Base-by-base conservation (phyloP, 2,797 vertebrate species). In the Parauchenoglanis ngamensis region DNA sequence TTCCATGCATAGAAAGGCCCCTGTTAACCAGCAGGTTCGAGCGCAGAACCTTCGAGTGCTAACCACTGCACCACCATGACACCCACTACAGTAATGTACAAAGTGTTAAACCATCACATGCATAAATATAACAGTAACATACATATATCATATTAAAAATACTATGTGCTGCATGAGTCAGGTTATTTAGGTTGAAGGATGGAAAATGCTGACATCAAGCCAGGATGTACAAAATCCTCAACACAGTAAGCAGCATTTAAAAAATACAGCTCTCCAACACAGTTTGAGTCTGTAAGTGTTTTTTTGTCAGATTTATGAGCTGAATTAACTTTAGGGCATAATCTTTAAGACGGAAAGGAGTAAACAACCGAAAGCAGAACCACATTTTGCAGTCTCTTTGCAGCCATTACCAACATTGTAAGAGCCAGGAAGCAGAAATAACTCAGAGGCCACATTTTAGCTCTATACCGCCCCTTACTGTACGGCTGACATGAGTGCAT, bases 291-390 rank as follows among this genome's bases (percentile, higher is more conserved):
- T 63, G 35, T 23, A 52, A 5, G 78, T 76, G 52, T 56, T 77
- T 31, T 21, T 31, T 6, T n/a, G 15, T 80, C 35, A 44, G 78
- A 25, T 81, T 81, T 81, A 81, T n/a, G 35, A 61, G 57, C 56
- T 44, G 78, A 63, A n/a, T 49, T 65, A 82, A 65, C 57, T 81
- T 61, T 17, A 81, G 59, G 35, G 57, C 15, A 63, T 13, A 81
- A 23, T 46, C 61, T 65, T 82, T 65, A 65, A 40, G 40, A 82
- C 46, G 40, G 46, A 82, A 82, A 28, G 59, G 65, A 82, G 83
- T 91, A 73, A 93, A 80, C 76, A 57, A 82, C 21, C 56, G 23
- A 46, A 52, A 83, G n/a, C 80, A 67, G 61, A 83, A 68, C 44
- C 81, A 83, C 81, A 83, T 82, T 81, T 63, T 49, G 59, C 40